Base-by-base conservation (phyloP, 2,113 vertebrate genomes). In the pig (Sus scrofa) region DNA sequence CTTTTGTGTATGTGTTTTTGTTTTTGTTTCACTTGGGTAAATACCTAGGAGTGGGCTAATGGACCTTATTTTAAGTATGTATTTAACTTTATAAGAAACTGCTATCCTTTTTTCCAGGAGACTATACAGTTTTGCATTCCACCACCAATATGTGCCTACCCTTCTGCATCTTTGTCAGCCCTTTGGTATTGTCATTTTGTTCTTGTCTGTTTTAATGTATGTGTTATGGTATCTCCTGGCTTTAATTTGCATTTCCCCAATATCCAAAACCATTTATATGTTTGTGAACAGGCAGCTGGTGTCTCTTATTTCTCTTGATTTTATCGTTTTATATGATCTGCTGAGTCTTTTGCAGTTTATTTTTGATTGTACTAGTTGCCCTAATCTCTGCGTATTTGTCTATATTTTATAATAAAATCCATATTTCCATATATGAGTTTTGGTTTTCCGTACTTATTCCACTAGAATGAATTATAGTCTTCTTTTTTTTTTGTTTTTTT, bases 231-330 rank as follows among this genome's bases (percentile, higher is more conserved):
- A 30, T 39, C 44, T 78, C 27, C 7, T 37, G 15, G 30, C 75
- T 93, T 93, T 82, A 86, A 67, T 81, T 96, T 88, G 52, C 34
- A 26, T 70, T 96, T 97, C 39, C 52, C n/a, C 12, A 19, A 27
- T 82, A 22, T 70, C 63, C 58, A 16, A 83, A 84, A n/a, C 65
- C 11, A 32, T 78, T n/a, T n/a, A 44, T 67, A 19, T 74, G 52
- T 75, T 84, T 93, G 63, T 88, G 58, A 83, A 91, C 20, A 16
- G 32, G 70, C 52, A 91, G 22, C 62, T 84, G 44, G 22, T 71
- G 19, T 30, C 60, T 79, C 58, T 77, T 65, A 65, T 93, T 84
- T 84, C 44, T 95, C 37, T 91, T 74, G 50, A 32, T 93, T 81
- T 95, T 88, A 26, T 90, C 13, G 9, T 91, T 94, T 94, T 78